Conservation (phyloP, 2,888 invertebrate genomes). For the Hyalella azteca region DNA sequence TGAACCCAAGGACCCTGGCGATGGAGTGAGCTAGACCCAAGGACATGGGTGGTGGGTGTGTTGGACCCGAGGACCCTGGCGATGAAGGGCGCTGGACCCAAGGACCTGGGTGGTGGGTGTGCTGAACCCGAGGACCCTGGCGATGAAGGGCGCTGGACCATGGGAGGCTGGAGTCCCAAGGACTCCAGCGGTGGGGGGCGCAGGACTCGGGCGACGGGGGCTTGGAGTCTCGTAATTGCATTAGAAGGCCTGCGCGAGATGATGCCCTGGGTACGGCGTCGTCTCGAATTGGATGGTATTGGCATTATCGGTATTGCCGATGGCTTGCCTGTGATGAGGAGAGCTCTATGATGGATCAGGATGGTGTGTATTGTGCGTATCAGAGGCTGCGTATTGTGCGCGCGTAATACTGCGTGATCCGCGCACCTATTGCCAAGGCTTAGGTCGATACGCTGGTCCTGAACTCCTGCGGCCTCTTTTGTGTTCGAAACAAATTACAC, state of each 20-base stretch:
- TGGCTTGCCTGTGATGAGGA: slow-evolving; percentile 10
- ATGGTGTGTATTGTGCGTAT: neutral
- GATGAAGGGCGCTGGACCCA: too few species aligned
- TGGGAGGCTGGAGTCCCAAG: too few species aligned
- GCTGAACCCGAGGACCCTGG: too few species aligned
- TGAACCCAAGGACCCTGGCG: too few species aligned
- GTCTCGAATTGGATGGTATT: neutral
- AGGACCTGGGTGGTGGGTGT: too few species aligned
- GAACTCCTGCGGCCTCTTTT: neutral
- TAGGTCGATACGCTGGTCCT: neutral
- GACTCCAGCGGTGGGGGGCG: too few species aligned
- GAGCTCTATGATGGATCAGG: neutral
- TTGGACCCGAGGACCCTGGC: too few species aligned
- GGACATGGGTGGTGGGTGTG: too few species aligned
- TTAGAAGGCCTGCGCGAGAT: neutral
- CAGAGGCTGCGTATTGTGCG: neutral
- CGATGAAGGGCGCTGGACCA: too few species aligned
- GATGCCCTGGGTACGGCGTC: neutral
- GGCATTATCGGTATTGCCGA: slow-evolving; percentile 28
- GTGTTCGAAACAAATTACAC: neutral
- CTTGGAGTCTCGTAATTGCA: slow-evolving; percentile 17
- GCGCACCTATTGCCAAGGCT: neutral
- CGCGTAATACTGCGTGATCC: neutral
- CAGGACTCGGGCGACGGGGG: neutral
- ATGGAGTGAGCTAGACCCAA: too few species aligned